A percentile compares a stretch with the other conserved stretches of the same genome.
These are phyloP conservation scores for Phallusia fumigata DNA, from an alignment of 23 tunicate genomes.

Conservation along the genomic window DNA sequence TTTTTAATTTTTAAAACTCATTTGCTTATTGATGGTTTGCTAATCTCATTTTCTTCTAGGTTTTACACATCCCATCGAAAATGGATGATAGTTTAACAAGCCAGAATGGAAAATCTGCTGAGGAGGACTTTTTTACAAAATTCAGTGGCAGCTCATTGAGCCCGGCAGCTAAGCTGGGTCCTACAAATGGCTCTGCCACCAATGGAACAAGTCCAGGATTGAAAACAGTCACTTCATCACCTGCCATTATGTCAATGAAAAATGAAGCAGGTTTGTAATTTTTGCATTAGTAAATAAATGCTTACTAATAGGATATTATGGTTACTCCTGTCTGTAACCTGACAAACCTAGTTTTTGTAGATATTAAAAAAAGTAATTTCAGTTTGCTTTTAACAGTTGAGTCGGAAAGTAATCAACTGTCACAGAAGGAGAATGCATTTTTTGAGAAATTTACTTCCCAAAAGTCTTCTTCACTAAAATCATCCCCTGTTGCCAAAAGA, in stretches of 20 bases:
- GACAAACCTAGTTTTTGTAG: neutral
- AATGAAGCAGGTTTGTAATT: neutral
- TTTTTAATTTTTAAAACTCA: neutral
- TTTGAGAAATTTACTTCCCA: slow-evolving; percentile 47
- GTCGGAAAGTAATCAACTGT: neutral
- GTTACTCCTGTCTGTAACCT: neutral
- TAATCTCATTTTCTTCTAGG: slow-evolving; percentile 19
- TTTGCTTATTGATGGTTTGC: neutral
- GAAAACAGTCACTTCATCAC: slow-evolving; percentile 75
- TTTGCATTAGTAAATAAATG: neutral
- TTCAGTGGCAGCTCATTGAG: slow-evolving; percentile 59
- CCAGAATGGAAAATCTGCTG: slow-evolving; percentile 17
- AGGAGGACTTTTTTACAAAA: slow-evolving; percentile 79
- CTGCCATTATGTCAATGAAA: slow-evolving; percentile 47
- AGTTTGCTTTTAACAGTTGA: neutral
- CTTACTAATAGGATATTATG: neutral
- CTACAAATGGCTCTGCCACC: neutral
- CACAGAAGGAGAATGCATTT: slow-evolving; percentile 46
- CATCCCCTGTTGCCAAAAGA: slow-evolving; percentile 8
- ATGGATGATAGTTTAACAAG: neutral
- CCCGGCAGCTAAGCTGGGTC: slow-evolving; percentile 3
- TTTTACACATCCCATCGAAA: slow-evolving; percentile 55
- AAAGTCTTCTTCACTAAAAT: slow-evolving; percentile 15
- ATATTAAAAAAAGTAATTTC: neutral
- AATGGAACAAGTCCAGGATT: slow-evolving; percentile 10